Evolutionary conservation across 2,797 vertebrate species (phyloP), one percentile per base, ranked within the genome.

Genomic region (Nasua narica): DNA sequence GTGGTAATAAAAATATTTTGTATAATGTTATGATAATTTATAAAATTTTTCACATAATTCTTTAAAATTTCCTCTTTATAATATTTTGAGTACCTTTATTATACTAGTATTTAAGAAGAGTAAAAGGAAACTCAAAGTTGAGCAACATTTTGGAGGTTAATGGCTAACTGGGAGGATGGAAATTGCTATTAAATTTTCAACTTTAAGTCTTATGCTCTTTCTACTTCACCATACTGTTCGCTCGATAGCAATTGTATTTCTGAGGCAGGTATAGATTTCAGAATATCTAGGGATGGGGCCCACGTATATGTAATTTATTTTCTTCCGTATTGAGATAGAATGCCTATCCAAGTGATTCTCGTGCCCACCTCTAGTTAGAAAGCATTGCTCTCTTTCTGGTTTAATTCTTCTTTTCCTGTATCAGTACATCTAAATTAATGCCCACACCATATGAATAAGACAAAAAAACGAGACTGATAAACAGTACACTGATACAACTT

Each of bases 131-230:
- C 35, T 94, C 29, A 65, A 67, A n/a, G 27, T 62, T 89, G 43
- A 85, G 79, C 69, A 84, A 18, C 21, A 56, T 88, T 95, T 96
- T 90, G 74, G 21, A 91, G 40, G 27, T 96, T 95, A 76, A 1
- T 83, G 92, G n/a, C 70, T 77, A 90, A 67, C 58, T 91, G 15
- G 77, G 43, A 85, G 72, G 87, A 72, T 92, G 37, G 37, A 85
- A 88, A 95, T 87, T 86, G 14, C 50, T 85, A 46, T 7, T 56
- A 62, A 11, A 9, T 81, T 97, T 88, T 90, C 35, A 86, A 7
- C 32, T 89, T 83, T 13, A 74, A 93, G 70, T 82, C 37, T 72
- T 82, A 18, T 11, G 5, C 11, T 87, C 32, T 74, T 95, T 82
- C 32, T 95, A 1, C 23, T 91, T 81, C 10, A 67, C 0, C 19